Conservation (phyloP, 2,888 invertebrate genomes). For the Machimus rusticus region DNA sequence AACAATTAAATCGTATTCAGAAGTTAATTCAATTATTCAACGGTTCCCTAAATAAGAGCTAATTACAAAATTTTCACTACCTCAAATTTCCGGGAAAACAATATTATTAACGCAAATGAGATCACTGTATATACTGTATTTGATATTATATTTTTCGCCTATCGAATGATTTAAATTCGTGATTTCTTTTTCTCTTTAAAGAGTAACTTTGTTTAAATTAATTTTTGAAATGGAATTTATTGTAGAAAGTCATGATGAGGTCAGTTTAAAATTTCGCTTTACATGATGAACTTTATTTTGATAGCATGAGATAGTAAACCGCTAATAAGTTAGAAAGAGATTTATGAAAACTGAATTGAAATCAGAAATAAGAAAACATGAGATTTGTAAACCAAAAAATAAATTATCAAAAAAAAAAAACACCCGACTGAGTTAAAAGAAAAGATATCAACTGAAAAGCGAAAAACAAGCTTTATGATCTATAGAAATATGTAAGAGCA, state of each 20-base stretch:
- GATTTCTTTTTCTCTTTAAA: neutral
- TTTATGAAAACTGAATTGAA: too few species aligned
- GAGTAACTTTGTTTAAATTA: neutral
- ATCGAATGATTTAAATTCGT: neutral
- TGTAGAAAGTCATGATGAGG: neutral
- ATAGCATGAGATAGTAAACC: too few species aligned
- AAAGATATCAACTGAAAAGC: too few species aligned
- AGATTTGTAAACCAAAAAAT: too few species aligned
- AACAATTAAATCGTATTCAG: slow-evolving; percentile 26
- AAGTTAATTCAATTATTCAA: slow-evolving; percentile 21
- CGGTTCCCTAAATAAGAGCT: slow-evolving; percentile 11
- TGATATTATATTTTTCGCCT: neutral
- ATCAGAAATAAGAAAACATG: too few species aligned
- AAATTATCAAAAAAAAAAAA: too few species aligned
- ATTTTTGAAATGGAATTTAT: neutral
- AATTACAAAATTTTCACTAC: slow-evolving; percentile 14
- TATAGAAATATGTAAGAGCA: too few species aligned
- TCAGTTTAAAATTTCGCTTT: neutral
- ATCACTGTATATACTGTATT: neutral
- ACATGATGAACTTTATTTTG: neutral
- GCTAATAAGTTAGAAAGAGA: too few species aligned
- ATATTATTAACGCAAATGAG: neutral
- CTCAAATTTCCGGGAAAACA: neutral
- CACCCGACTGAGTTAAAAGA: too few species aligned
- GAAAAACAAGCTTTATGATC: too few species aligned